Evolutionary conservation across 2,888 invertebrate species (phyloP).

Genomic region (Uloborus plumipes): DNA sequence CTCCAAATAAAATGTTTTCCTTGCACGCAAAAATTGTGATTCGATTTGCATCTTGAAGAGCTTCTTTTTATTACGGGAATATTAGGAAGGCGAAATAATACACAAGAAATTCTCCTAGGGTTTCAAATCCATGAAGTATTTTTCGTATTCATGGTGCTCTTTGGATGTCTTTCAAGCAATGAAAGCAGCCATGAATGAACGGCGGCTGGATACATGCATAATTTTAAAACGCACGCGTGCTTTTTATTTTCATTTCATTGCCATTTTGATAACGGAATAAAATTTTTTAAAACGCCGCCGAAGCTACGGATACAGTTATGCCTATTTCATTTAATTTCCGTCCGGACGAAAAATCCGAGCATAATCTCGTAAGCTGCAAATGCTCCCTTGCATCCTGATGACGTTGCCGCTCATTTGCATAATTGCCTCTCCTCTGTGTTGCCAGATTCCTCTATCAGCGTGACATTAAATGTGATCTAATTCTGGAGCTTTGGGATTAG

Average conservation of each 20-base stretch:
- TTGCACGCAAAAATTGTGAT: slow-evolving; percentile 24
- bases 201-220: too few relatives aligned
- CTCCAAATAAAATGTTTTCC: slow-evolving; percentile 19
- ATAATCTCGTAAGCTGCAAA: slow-evolving; percentile 38
- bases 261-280: slow-evolving; percentile 9
- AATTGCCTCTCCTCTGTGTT: slow-evolving; percentile 36
- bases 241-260: slow-evolving; percentile 11
- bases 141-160: too few relatives aligned
- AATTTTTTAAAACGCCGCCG: slow-evolving; percentile 2
- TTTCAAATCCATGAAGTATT: not conserved
- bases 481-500: slow-evolving; percentile 36
- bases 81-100: not conserved
- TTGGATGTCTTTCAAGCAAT: too few relatives aligned
- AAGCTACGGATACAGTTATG: slow-evolving; percentile 20
- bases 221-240: not conserved
- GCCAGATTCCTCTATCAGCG: slow-evolving; percentile 32
- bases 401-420: slow-evolving; percentile 46
- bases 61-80: slow-evolving; percentile 20
- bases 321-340: slow-evolving; percentile 38
- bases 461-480: slow-evolving; percentile 46
- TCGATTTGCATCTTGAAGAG: slow-evolving; percentile 31
- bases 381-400: slow-evolving; percentile 20
- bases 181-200: too few relatives aligned
- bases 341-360: not conserved
- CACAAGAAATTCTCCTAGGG: not conserved